phyloP scores from a whole-genome alignment of 2,888 invertebrate species.

The Pristionchus maxplancki region DNA sequence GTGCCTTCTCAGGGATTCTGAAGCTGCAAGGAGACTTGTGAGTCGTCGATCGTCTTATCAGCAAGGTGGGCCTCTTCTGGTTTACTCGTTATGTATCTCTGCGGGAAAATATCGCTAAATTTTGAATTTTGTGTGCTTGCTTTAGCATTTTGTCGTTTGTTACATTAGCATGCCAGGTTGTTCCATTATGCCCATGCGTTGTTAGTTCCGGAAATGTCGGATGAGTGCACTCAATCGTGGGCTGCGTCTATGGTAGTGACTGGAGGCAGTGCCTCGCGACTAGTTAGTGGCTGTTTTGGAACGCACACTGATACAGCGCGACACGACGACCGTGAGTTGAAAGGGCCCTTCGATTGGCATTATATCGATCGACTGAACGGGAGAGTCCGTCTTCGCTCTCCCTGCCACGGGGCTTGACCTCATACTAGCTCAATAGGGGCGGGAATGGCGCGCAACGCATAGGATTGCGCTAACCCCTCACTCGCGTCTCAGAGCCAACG shows the following conservation, averaged over 20 bases:
- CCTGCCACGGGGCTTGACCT: slow-evolving; percentile 1
- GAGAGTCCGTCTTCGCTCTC: not conserved
- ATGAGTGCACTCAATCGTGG: not conserved
- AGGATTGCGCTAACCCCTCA: not conserved
- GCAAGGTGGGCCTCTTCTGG: not conserved
- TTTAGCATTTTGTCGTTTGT: not conserved
- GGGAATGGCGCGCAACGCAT: not conserved
- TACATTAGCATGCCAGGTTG: too few relatives aligned
- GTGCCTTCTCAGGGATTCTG: not conserved
- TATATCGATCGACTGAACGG: not conserved
- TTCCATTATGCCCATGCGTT: not conserved
- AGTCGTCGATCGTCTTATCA: slow-evolving; percentile 14
- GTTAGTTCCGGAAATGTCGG: slow-evolving; percentile 20
- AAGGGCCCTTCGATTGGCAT: not conserved
- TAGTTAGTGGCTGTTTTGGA: slow-evolving; percentile 16
- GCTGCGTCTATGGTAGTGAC: not conserved
- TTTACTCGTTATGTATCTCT: not conserved
- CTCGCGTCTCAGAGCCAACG: not conserved
- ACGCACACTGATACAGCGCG: not conserved
- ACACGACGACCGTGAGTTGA: not conserved
- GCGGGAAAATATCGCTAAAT: not conserved
- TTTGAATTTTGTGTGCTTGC: not conserved
- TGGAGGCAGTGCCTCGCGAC: not conserved
- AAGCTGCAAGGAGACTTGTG: not conserved
- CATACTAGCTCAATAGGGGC: not conserved